Evolutionary conservation across 2,888 invertebrate species (phyloP), one percentile per base, ranked within the genome.

Genomic region (Amblyjoppa fuscipennis): DNA sequence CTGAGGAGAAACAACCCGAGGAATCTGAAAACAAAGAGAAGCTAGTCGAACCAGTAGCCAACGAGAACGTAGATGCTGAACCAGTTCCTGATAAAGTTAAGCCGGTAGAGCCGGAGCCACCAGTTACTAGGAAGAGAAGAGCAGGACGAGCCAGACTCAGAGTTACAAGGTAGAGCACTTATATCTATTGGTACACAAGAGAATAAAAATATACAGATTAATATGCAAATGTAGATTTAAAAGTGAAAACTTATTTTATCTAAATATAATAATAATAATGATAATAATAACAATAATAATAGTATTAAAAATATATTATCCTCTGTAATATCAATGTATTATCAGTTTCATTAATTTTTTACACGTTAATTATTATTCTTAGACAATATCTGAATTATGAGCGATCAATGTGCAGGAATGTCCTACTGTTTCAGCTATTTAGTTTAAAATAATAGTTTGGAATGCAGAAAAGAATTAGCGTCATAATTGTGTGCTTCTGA

Each of bases 121-220:
- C 91, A 0, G 81, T 89, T 49, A 90, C 91, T 3, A 92, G 91
- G 75, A 93, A 92, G 83, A 89, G 91, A 78, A 91, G 91, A 82
- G 89, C 88, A 59, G 92, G 89, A 38, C 88, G 92, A 61, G 87
- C 90, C 28, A 91, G 92, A 89, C 85, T 90, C 45, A 89, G 92
- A 87, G 91, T 91, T 45, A 88, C 90, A 83, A 93, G 93, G 93
- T 93, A 84, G 31, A 59, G 28, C 13, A 3, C 28, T 13, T 13
- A 28, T 1, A 59, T 13, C 25, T 11, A 59, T 59, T 59, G 3
- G 16, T 4, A 16, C 4, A 16, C 45, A 49, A 49, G 16, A 16
- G 45, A 49, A 3, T 49, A 4, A 16, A 45, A 41, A 41, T 41
- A 11, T 41, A 11, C 41, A 11, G 11, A 41, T 11, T 41, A 41